These are phyloP conservation scores for Pachycephala philippinensis DNA, from an alignment of 2,113 vertebrate species.

Conservation along the genomic window DNA sequence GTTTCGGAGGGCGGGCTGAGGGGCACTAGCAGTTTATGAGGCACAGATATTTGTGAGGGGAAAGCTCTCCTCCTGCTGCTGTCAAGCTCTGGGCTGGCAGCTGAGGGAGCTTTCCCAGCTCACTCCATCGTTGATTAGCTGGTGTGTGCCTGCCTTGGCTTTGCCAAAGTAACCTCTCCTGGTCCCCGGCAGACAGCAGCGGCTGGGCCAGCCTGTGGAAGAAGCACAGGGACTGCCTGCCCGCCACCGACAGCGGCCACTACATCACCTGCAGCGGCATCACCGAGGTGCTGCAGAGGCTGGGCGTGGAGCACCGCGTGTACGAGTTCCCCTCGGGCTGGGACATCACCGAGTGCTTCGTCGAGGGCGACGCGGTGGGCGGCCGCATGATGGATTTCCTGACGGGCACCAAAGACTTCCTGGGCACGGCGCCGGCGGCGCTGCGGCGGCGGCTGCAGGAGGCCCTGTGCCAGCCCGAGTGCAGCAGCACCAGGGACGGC, in stretches of 20 bases:
- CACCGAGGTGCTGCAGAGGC: constrained; percentile 59
- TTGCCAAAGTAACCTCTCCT: background rate
- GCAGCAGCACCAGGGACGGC: constrained; percentile 69
- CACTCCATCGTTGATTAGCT: fast-evolving
- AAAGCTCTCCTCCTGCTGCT: background rate
- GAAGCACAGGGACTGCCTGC: constrained; percentile 5
- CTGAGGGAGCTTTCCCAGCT: fast-evolving
- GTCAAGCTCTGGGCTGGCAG: background rate
- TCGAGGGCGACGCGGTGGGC: constrained; percentile 71
- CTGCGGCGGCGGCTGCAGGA: constrained; percentile 69
- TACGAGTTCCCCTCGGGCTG: constrained; percentile 68
- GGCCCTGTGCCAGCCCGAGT: constrained; percentile 71
- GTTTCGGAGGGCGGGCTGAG: background rate
- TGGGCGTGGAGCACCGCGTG: constrained; percentile 47
- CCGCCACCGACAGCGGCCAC: constrained; percentile 61
- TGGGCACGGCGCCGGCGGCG: constrained; percentile 60
- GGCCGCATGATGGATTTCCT: constrained; percentile 81
- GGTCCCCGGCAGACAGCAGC: constrained; percentile 6
- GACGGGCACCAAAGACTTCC: constrained; percentile 75
- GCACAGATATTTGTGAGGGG: fast-evolving
- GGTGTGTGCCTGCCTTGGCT: background rate
- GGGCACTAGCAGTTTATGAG: fast-evolving
- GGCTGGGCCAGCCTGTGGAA: constrained; percentile 29
- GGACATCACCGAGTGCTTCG: constrained; percentile 80
- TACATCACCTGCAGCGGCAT: constrained; percentile 74